Conservation (phyloP, 2,888 invertebrate species). For the Eristalis tenax region DNA sequence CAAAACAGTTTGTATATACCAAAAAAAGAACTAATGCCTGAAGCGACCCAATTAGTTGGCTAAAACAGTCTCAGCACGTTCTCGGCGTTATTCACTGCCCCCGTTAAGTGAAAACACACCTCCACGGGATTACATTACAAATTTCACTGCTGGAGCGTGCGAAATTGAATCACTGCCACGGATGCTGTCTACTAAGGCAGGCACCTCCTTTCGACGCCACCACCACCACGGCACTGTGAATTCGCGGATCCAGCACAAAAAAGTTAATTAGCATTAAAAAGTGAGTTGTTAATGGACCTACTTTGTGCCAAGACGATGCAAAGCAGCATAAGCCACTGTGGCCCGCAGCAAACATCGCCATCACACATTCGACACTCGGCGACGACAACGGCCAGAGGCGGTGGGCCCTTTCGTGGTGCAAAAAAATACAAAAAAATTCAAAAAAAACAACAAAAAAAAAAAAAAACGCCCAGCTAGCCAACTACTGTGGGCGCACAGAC, state of each 20-base stretch:
- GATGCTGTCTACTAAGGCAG: constrained; percentile 37
- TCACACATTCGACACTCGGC: constrained; percentile 61
- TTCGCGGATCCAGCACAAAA: constrained; percentile 39
- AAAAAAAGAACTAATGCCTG: not conserved
- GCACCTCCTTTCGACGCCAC: constrained; percentile 27
- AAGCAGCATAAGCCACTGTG: constrained; percentile 42
- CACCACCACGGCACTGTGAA: not conserved
- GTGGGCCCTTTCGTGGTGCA: constrained; percentile 26
- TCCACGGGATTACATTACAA: constrained; percentile 26
- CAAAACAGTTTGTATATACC: constrained; percentile 13
- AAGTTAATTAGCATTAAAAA: constrained; percentile 70
- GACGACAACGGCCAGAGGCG: not conserved
- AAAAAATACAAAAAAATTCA: not conserved
- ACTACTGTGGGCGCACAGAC: too few relatives aligned
- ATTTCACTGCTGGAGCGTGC: constrained; percentile 47
- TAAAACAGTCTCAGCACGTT: constrained; percentile 51
- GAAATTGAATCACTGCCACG: constrained; percentile 62
- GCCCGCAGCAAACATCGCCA: constrained; percentile 53
- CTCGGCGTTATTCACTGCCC: constrained; percentile 30
- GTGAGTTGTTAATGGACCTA: constrained; percentile 70
- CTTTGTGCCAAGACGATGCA: constrained; percentile 50
- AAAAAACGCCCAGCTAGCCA: not conserved
- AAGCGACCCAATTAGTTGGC: constrained; percentile 62
- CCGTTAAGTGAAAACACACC: constrained; percentile 1
- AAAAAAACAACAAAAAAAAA: not conserved